A percentile compares a stretch with the other conserved stretches of the same genome.
Evolutionary conservation across 1,140 invertebrate species (phyloP).

Genomic region (Drosophila oshimai): DNA sequence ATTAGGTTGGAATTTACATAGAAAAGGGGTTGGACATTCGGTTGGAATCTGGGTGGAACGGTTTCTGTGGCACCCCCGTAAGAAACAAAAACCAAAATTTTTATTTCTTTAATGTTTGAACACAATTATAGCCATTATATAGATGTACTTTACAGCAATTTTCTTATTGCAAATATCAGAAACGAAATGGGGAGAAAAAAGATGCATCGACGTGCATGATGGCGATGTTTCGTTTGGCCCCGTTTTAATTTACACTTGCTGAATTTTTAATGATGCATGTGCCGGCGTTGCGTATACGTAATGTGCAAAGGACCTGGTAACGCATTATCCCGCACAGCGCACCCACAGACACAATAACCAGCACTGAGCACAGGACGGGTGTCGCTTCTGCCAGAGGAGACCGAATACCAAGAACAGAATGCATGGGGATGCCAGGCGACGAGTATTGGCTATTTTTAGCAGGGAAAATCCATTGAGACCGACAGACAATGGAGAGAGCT

Average conservation of each 20-base stretch:
- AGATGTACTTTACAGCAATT: background rate
- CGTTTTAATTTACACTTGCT: constrained; percentile 64
- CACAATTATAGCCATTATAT: background rate
- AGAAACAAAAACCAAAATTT: background rate
- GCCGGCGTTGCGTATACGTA: constrained; percentile 45
- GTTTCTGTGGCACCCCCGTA: no score
- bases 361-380: background rate
- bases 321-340: background rate
- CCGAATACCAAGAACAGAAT: constrained; percentile 29
- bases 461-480: constrained; percentile 15
- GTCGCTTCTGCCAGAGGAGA: background rate
- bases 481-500: constrained; percentile 22
- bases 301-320: constrained; percentile 16
- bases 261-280: constrained; percentile 62
- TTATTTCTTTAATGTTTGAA: background rate
- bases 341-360: background rate
- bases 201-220: constrained; percentile 61
- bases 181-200: constrained; percentile 11
- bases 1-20: no score
- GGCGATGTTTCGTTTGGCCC: constrained; percentile 16
- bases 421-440: constrained; percentile 25
- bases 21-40: no score
- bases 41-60: no score
- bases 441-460: constrained; percentile 59
- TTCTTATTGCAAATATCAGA: constrained; percentile 57